phyloP scores from a whole-genome alignment of 2,888 invertebrate genomes.

The Saturnia japonica region DNA sequence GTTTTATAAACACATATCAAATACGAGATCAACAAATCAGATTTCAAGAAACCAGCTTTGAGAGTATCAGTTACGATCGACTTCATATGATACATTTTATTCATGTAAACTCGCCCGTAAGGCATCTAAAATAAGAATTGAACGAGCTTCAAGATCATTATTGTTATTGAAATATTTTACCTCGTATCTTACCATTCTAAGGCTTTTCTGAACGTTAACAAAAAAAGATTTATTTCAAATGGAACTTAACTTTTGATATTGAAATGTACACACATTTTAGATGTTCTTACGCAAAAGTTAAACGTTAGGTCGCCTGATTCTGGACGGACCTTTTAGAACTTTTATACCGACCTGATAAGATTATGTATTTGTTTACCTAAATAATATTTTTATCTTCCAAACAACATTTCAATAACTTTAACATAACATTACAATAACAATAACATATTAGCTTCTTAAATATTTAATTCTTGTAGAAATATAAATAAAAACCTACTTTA shows the following conservation, averaged over 20 bases:
- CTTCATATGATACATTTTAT: constrained; percentile 13
- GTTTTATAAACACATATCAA: constrained; percentile 6
- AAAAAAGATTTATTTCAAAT: constrained; percentile 19
- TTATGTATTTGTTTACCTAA: constrained; percentile 14
- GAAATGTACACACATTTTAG: constrained; percentile 3
- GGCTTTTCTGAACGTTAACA: constrained; percentile 18
- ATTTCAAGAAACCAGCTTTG: constrained; percentile 10
- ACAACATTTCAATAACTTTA: background rate
- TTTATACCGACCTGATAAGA: constrained; percentile 8
- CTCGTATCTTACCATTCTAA: constrained; percentile 14
- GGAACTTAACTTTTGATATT: constrained; percentile 15
- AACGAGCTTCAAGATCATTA: constrained; percentile 18
- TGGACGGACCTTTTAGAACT: constrained; percentile 4
- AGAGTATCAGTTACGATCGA: constrained; percentile 6
- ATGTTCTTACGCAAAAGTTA: background rate
- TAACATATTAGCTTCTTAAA: background rate
- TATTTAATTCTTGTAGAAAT: background rate
- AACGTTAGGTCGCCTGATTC: constrained; percentile 4
- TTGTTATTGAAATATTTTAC: constrained; percentile 21
- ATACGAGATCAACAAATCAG: constrained; percentile 10
- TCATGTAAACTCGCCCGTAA: constrained; percentile 12
- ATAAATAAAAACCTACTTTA: background rate
- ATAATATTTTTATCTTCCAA: background rate
- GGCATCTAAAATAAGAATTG: constrained; percentile 14
- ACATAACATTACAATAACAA: no score